Percentiles rank a stretch among this genome's conserved stretches.
phyloP scores from a whole-genome alignment of 2,113 vertebrate species.

The Tauraco erythrolophus region DNA sequence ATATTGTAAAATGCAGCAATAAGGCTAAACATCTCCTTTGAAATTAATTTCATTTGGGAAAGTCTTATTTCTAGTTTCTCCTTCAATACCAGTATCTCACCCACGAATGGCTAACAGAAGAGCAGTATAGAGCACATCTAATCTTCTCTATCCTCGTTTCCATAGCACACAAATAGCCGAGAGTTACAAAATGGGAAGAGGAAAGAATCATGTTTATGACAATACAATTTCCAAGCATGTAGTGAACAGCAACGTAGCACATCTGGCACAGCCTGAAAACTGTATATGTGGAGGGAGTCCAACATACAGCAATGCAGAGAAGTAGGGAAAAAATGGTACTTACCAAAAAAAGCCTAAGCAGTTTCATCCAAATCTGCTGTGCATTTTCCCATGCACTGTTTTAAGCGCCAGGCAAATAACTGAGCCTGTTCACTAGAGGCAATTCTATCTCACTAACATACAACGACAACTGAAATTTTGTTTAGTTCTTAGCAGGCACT shows the following conservation, averaged over 20 bases:
- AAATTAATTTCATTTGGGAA: not conserved
- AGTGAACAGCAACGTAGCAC: not conserved
- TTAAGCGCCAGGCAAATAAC: not conserved
- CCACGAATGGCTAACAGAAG: not conserved
- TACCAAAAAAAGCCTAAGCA: not conserved
- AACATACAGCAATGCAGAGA: not conserved
- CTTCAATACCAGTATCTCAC: not conserved
- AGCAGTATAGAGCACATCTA: not conserved
- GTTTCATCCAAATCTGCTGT: not conserved
- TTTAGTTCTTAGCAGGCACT: not conserved
- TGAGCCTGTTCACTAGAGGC: not conserved
- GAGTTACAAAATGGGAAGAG: not conserved
- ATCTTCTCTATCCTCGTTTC: not conserved
- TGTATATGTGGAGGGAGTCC: not conserved
- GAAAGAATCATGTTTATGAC: not conserved
- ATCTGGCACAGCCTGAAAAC: not conserved
- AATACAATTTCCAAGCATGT: fast-evolving
- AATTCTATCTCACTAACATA: not conserved
- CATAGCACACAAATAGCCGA: not conserved
- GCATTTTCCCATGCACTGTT: not conserved
- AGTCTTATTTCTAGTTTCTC: not conserved
- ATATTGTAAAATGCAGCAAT: not conserved
- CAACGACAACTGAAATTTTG: not conserved
- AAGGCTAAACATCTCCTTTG: not conserved
- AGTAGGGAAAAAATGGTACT: not conserved